These are phyloP conservation scores for Cyclina sinensis DNA, from an alignment of 1,140 invertebrate genomes.

Conservation along the genomic window DNA sequence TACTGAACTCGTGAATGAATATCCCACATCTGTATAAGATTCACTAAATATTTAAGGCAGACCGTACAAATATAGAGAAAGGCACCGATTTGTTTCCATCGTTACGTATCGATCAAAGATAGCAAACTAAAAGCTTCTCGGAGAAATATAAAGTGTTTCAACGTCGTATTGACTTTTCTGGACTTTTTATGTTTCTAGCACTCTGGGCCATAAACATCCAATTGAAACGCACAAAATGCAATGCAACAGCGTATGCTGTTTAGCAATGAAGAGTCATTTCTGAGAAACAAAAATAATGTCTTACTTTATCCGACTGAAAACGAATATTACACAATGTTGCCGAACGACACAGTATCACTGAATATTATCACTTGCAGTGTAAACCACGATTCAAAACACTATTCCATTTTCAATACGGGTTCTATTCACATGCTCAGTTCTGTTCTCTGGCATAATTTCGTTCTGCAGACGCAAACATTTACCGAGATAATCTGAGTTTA, in stretches of 20 bases:
- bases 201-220: background rate
- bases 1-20: too few relatives aligned
- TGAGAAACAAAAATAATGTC: background rate
- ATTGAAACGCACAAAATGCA: background rate
- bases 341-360: background rate
- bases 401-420: background rate
- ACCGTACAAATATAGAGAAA: constrained; percentile 4
- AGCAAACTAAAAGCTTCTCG: background rate
- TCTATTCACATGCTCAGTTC: background rate
- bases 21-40: too few relatives aligned
- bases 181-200: background rate
- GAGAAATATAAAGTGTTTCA: background rate
- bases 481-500: background rate
- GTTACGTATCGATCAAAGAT: constrained; percentile 21
- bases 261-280: background rate
- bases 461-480: background rate
- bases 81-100: constrained; percentile 30
- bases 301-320: background rate
- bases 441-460: background rate
- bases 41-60: background rate
- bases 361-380: background rate
- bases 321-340: background rate
- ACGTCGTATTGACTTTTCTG: background rate
- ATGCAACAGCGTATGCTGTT: background rate
- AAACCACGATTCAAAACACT: background rate